A percentile compares a stretch with the other conserved stretches of the same genome.
Conservation (phyloP, 1,140 invertebrate species). For the Procambarus virginalis region DNA sequence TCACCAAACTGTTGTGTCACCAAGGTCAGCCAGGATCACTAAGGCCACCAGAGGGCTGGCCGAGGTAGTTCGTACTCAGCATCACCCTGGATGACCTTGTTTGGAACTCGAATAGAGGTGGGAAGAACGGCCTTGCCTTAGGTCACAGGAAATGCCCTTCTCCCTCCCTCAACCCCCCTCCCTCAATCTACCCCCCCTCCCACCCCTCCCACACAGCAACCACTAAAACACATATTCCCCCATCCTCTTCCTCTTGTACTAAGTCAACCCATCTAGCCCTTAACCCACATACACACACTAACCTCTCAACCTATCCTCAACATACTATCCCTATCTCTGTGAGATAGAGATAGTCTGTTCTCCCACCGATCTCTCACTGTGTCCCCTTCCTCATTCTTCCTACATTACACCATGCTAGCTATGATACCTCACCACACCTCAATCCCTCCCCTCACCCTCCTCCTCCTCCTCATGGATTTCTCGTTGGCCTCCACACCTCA, state of each 20-base stretch:
- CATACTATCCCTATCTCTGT: background rate
- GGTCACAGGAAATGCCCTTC: conserved; percentile 6
- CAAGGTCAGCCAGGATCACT: background rate
- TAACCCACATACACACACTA: background rate
- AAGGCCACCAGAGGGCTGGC: background rate
- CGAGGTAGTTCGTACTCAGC: background rate
- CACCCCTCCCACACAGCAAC: background rate
- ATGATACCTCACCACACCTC: background rate
- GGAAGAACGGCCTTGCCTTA: background rate
- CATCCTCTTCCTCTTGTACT: no score
- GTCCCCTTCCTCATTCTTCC: background rate
- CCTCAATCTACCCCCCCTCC: background rate
- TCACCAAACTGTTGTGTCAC: background rate
- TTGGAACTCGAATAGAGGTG: background rate
- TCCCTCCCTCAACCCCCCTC: background rate
- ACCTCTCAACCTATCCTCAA: background rate
- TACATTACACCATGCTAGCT: no score
- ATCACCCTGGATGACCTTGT: background rate
- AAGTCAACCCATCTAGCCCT: background rate
- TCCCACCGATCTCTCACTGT: background rate
- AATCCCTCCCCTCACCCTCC: background rate
- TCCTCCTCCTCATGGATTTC: background rate
- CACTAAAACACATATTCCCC: background rate
- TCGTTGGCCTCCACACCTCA: background rate
- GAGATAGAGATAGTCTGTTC: no score